These are phyloP conservation scores for Kryptolebias ocellatus DNA, from an alignment of 2,797 vertebrate species.

Conservation along the genomic window DNA sequence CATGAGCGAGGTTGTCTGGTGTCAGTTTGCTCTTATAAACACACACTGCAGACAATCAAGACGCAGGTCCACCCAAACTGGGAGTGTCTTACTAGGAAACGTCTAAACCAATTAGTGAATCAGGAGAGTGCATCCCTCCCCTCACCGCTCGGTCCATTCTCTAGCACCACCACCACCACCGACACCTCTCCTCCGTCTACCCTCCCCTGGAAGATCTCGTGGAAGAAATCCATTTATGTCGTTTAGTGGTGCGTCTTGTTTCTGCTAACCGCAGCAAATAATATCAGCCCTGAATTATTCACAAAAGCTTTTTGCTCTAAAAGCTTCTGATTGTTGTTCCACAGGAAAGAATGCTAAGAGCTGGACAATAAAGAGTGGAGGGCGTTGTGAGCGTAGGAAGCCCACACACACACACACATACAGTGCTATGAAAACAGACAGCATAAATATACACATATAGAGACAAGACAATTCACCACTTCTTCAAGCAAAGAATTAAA, in stretches of 20 bases:
- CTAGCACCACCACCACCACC: constrained; percentile 56
- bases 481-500: constrained; percentile 25
- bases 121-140: constrained; percentile 69
- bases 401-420: constrained; percentile 17
- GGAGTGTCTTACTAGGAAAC: constrained; percentile 87
- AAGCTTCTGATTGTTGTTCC: constrained; percentile 87
- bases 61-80: constrained; percentile 80
- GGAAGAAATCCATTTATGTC: constrained; percentile 91
- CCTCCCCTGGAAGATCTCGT: constrained; percentile 76
- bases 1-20: constrained; percentile 74
- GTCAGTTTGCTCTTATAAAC: constrained; percentile 80
- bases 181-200: constrained; percentile 72
- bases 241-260: constrained; percentile 84
- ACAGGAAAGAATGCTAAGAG: constrained; percentile 80
- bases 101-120: constrained; percentile 87
- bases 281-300: constrained; percentile 95
- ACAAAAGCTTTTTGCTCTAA: constrained; percentile 86
- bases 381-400: constrained; percentile 35
- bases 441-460: constrained; percentile 2
- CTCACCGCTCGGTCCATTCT: constrained; percentile 54
- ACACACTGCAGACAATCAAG: constrained; percentile 68
- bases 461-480: constrained; percentile 26
- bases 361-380: constrained; percentile 66
- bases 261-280: constrained; percentile 84
- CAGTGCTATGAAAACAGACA: constrained; percentile 7